phyloP scores from a whole-genome alignment of 2,797 vertebrate species.

The Gallinago solitaria region DNA sequence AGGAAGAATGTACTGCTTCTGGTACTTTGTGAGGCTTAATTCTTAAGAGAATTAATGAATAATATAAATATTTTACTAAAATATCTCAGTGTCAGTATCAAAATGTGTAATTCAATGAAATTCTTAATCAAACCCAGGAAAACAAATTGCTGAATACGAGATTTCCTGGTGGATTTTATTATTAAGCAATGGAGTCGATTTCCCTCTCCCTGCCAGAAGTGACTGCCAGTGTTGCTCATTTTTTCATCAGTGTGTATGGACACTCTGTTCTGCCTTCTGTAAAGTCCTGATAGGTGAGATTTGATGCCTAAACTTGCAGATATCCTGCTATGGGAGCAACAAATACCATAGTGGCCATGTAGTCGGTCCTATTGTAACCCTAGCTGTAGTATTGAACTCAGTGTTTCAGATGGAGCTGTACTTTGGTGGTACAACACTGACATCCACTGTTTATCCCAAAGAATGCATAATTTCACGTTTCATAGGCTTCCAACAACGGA shows the following conservation, averaged over 20 bases:
- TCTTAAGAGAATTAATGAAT: background rate
- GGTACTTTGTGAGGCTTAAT: background rate
- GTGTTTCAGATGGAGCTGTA: background rate
- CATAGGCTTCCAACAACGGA: background rate
- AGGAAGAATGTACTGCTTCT: background rate
- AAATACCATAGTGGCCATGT: background rate
- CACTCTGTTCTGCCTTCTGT: background rate
- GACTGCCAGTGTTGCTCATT: background rate
- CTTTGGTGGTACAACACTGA: slow-evolving; percentile 65
- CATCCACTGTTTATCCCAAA: slow-evolving; percentile 31
- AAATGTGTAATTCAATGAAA: background rate
- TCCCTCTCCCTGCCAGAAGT: background rate
- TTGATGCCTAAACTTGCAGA: background rate
- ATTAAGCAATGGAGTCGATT: background rate
- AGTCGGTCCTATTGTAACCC: background rate
- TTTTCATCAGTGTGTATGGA: background rate
- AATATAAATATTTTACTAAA: background rate
- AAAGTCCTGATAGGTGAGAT: background rate
- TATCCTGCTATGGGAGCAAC: background rate
- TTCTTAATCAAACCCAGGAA: background rate
- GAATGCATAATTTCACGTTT: slow-evolving; percentile 30
- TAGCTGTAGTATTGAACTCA: background rate
- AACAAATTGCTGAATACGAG: background rate
- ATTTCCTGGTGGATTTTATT: background rate
- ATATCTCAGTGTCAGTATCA: background rate